A percentile compares a stretch with the other conserved stretches of the same genome.
phyloP scores from a whole-genome alignment of 2,888 invertebrate species.

The Eilema depressum region DNA sequence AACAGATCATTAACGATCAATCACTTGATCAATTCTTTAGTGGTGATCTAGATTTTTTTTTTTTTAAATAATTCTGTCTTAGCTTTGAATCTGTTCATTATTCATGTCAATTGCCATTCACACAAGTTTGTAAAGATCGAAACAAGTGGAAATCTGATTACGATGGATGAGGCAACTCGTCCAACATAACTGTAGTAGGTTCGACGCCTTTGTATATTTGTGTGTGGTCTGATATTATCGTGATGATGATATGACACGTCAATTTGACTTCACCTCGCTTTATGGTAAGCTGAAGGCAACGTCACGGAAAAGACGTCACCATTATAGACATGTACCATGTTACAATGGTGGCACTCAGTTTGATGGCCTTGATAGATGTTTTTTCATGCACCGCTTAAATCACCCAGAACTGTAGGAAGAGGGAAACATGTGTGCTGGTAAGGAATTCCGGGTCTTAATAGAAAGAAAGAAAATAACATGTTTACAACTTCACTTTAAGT shows the following conservation, averaged over 20 bases:
- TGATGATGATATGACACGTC: too few relatives aligned
- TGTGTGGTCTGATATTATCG: background rate
- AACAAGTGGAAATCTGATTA: constrained; percentile 1
- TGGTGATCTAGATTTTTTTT: background rate
- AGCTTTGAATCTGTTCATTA: background rate
- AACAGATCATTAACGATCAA: background rate
- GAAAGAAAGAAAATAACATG: background rate
- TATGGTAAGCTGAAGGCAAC: too few relatives aligned
- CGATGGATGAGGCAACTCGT: background rate
- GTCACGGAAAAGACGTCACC: too few relatives aligned
- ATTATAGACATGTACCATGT: too few relatives aligned
- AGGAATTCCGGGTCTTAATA: too few relatives aligned
- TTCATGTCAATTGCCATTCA: background rate
- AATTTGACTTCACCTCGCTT: too few relatives aligned
- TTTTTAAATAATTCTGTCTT: background rate
- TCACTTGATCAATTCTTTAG: background rate
- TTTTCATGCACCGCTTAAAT: too few relatives aligned
- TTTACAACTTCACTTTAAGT: background rate
- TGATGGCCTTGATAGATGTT: too few relatives aligned
- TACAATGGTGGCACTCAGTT: too few relatives aligned
- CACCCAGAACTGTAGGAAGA: too few relatives aligned
- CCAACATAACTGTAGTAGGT: background rate
- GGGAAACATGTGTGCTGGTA: too few relatives aligned
- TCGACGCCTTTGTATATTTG: background rate
- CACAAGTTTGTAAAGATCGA: background rate